Evolutionary conservation across 2,888 invertebrate species (phyloP), one percentile per base, ranked within the genome.

Genomic region (Hypomecis punctinalis): DNA sequence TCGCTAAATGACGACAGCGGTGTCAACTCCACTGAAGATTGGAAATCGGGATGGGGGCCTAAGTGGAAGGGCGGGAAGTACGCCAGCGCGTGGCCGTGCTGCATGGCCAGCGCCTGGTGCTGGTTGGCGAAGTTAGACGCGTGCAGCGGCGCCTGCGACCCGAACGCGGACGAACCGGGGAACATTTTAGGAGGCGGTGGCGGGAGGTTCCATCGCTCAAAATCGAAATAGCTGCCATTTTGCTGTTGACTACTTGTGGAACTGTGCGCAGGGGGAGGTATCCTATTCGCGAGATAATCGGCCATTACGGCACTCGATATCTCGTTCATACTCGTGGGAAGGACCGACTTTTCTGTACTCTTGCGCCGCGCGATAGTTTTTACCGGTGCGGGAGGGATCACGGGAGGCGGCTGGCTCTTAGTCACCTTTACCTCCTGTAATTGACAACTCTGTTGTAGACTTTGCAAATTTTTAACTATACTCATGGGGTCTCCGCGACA

Each of bases 191-290:
- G 94, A 37, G 95, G 93, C 13, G 95, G 94, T 7, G 95, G 94
- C 45, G 96, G 95, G 60, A 96, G 89, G 84, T 96, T 97, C 97
- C 97, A 97, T 74, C 96, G 93, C 77, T 96, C 97, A 77, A 96
- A 96, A 84, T 97, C 97, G 77, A 96, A 96, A 81, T 96, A 97
- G 58, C 95, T 95, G 69, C 95, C 95, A 82, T 95, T 95, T 80
- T 95, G 95, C 75, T 94, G 94, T 76, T 93, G 92, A 77, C 81
- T 90, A 77, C 83, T 90, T 5, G 94, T 93, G 57, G 95, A 95
- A 78, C 95, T 95, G 80, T 96, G 96, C 5, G 96, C 96, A 13
- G 96, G 96, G 6, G 96, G 96, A 66, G 96, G 96, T 73, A 96
- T 94, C 79, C 96, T 93, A 75, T 93, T 94, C 55, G 93, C 90